These are phyloP conservation scores for Cotesia vestalis DNA, from an alignment of 1,140 invertebrate genomes.

Conservation along the genomic window DNA sequence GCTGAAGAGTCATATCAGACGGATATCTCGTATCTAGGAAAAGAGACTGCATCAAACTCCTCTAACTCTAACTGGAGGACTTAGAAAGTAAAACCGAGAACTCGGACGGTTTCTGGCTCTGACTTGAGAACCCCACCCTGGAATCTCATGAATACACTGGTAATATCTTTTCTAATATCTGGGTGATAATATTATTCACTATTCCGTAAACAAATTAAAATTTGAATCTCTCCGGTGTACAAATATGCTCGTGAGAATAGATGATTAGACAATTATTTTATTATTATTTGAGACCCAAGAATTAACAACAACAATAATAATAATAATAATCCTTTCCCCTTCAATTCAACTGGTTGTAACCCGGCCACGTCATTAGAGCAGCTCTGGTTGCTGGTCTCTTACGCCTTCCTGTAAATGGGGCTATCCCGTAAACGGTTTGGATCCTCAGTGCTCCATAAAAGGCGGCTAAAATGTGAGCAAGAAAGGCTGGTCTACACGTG, in stretches of 20 bases:
- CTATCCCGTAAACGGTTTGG: slow-evolving; percentile 56
- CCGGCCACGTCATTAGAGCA: slow-evolving; percentile 21
- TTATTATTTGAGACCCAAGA: background rate
- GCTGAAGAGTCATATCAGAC: too few species aligned
- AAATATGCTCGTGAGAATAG: background rate
- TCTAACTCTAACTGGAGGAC: too few species aligned
- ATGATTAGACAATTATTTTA: background rate
- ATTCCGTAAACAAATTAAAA: background rate
- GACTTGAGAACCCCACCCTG: too few species aligned
- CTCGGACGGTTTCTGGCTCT: too few species aligned
- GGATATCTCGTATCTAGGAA: too few species aligned
- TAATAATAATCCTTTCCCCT: slow-evolving; percentile 1
- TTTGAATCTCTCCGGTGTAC: too few species aligned
- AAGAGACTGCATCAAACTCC: too few species aligned
- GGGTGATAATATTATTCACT: too few species aligned
- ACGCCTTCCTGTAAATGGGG: slow-evolving; percentile 43
- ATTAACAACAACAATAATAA: background rate
- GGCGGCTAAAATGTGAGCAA: slow-evolving; percentile 45
- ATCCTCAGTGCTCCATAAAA: slow-evolving; percentile 59
- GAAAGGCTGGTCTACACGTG: slow-evolving; percentile 55
- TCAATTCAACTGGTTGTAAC: background rate
- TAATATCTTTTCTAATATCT: background rate
- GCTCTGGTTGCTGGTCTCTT: slow-evolving; percentile 7
- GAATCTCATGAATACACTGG: too few species aligned
- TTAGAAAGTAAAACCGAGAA: too few species aligned